Evolutionary conservation across 35 echinoderm and acorn worm genomes (phyloP).

Genomic region (Apostichopus californicus): DNA sequence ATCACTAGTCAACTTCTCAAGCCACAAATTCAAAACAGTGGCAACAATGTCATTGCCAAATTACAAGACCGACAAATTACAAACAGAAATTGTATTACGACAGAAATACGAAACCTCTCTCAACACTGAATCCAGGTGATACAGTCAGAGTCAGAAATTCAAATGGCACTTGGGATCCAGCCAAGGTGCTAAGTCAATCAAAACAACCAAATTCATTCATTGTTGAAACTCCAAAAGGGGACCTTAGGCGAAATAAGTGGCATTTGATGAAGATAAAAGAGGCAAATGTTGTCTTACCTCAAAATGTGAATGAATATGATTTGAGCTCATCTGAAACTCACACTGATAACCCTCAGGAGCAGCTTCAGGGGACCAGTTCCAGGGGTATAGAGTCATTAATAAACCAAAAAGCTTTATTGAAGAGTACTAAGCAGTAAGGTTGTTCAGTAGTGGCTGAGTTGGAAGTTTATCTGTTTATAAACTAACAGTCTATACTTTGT

Average conservation of each 20-base stretch:
- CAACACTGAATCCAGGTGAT: slow-evolving; percentile 11
- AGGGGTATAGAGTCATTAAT: no score
- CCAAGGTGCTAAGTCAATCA: not conserved
- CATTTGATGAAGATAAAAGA: slow-evolving; percentile 51
- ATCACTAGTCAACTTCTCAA: not conserved
- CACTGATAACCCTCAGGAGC: no score
- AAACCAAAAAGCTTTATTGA: no score
- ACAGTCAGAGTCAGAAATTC: not conserved
- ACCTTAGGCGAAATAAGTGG: slow-evolving; percentile 9
- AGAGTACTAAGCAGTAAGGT: no score
- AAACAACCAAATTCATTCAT: not conserved
- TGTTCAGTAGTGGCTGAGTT: no score
- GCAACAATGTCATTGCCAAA: no score
- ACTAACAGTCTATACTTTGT: no score
- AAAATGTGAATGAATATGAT: no score
- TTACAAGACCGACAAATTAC: not conserved
- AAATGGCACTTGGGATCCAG: slow-evolving; percentile 21
- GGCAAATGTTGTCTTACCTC: no score
- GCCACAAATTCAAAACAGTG: not conserved
- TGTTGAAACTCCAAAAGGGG: slow-evolving; percentile 11
- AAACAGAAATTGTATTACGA: slow-evolving; percentile 1
- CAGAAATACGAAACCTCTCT: slow-evolving; percentile 16
- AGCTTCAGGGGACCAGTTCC: no score
- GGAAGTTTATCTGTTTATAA: no score
- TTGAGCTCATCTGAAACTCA: no score